Conservation (phyloP, 2,797 vertebrate species). For the Cyclopterus lumpus region DNA sequence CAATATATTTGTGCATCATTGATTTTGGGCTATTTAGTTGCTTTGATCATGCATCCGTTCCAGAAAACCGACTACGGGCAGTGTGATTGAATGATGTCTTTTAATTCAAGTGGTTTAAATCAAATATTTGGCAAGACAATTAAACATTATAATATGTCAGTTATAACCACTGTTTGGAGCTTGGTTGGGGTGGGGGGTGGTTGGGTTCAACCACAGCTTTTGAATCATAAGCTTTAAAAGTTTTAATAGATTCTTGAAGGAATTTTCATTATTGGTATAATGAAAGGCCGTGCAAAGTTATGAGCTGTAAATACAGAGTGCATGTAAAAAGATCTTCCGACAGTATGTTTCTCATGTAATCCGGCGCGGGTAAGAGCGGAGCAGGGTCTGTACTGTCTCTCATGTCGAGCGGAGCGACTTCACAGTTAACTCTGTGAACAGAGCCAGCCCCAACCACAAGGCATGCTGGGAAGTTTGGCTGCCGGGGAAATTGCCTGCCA, state of each 20-base stretch:
- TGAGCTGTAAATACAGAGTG: constrained; percentile 13
- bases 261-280: constrained; percentile 16
- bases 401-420: constrained; percentile 56
- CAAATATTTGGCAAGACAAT: constrained; percentile 40
- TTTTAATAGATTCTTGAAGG: constrained; percentile 13
- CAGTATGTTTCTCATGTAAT: constrained; percentile 21
- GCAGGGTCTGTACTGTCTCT: constrained; percentile 14
- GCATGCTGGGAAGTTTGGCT: constrained; percentile 80
- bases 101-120: constrained; percentile 46
- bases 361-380: constrained; percentile 11
- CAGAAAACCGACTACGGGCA: constrained; percentile 24
- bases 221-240: constrained; percentile 34
- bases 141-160: constrained; percentile 36
- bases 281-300: constrained; percentile 21
- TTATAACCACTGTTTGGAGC: constrained; percentile 13
- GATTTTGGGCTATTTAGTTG: constrained; percentile 45
- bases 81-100: constrained; percentile 36
- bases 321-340: constrained; percentile 22
- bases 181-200: neutral
- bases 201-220: constrained; percentile 9
- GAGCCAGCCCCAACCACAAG: constrained; percentile 61
- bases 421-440: constrained; percentile 78
- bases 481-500: constrained; percentile 70
- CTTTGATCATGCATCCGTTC: constrained; percentile 63
- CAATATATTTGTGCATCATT: constrained; percentile 52